Percentiles rank a stretch among this genome's conserved stretches.
phyloP scores from a whole-genome alignment of 1,140 invertebrate species.

The Drepana arcuata region DNA sequence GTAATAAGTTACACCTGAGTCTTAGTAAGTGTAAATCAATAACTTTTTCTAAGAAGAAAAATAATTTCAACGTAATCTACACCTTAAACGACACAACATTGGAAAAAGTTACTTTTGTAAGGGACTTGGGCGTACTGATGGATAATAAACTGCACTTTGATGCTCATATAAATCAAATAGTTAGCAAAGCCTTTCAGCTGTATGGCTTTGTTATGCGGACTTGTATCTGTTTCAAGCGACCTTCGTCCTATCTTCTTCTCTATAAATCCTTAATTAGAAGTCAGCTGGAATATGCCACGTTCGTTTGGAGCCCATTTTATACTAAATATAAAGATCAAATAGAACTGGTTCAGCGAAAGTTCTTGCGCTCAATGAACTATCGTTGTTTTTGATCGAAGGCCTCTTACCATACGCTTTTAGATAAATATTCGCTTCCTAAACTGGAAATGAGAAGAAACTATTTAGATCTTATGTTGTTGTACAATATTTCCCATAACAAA shows the following conservation, averaged over 20 bases:
- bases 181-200: background rate
- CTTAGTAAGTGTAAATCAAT: background rate
- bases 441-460: background rate
- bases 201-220: background rate
- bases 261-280: background rate
- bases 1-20: too few relatives aligned
- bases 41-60: background rate
- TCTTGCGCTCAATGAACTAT: background rate
- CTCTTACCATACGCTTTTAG: background rate
- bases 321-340: background rate
- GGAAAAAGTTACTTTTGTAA: background rate
- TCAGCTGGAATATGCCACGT: background rate
- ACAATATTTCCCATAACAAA: background rate
- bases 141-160: background rate
- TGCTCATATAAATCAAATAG: background rate
- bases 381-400: background rate
- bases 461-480: background rate
- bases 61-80: background rate
- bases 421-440: background rate
- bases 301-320: background rate
- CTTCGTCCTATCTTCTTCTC: background rate
- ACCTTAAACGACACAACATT: background rate
- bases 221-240: background rate
- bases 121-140: background rate
- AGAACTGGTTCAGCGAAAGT: background rate